Conservation (phyloP, 1,140 invertebrate genomes). For the Akabosia matsudoensis region DNA sequence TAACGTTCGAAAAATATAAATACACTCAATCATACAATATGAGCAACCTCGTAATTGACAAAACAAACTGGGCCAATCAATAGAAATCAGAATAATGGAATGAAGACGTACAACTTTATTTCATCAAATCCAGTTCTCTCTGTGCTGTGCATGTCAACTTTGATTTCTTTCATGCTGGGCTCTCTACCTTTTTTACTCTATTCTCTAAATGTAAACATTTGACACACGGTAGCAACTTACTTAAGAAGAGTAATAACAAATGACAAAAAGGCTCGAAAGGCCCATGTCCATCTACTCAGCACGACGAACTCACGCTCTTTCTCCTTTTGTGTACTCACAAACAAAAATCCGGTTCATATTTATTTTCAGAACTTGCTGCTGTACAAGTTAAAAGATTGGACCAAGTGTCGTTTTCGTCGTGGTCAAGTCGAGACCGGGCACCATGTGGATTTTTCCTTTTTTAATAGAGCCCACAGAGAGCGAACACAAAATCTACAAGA, state of each 20-base stretch:
- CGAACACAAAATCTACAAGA: neutral
- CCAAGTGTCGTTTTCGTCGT: conserved; percentile 9
- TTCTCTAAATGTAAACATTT: too few species aligned
- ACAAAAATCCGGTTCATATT: neutral
- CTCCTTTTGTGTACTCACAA: too few species aligned
- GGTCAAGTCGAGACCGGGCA: neutral
- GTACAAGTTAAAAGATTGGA: neutral
- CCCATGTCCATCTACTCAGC: neutral
- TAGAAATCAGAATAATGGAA: neutral
- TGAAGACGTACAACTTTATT: neutral
- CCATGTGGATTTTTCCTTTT: conserved; percentile 21
- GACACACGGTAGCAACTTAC: too few species aligned
- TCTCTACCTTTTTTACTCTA: too few species aligned
- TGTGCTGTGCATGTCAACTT: neutral
- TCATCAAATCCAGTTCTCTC: neutral
- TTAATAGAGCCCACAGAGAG: neutral
- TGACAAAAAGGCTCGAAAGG: conserved; percentile 8
- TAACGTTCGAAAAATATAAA: too few species aligned
- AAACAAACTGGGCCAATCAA: neutral
- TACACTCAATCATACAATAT: too few species aligned
- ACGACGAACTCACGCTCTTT: too few species aligned
- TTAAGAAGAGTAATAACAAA: conserved; percentile 13
- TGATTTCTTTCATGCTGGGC: neutral
- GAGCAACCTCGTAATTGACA: too few species aligned
- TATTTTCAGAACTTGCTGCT: neutral